phyloP scores from a whole-genome alignment of 2,113 vertebrate genomes.

The Calidris pygmaea region DNA sequence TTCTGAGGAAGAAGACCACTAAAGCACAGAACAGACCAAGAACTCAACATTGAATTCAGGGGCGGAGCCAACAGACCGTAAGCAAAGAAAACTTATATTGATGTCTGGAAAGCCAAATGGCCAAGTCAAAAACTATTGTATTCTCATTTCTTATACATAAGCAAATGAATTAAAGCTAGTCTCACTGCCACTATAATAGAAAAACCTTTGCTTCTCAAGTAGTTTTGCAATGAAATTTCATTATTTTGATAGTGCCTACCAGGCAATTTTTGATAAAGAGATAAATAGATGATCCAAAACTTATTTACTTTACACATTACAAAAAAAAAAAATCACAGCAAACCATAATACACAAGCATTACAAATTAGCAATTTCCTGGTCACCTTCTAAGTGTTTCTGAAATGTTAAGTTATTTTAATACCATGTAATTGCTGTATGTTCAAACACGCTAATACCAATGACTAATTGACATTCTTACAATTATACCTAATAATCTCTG shows the following conservation, averaged over 20 bases:
- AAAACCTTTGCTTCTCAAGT: too few relatives aligned
- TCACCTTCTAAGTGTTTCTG: neutral
- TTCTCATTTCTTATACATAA: too few relatives aligned
- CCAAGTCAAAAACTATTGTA: too few relatives aligned
- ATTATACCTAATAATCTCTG: neutral
- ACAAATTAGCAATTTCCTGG: neutral
- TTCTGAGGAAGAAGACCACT: neutral
- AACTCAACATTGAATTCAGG: neutral
- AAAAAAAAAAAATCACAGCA: neutral
- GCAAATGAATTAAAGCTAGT: too few relatives aligned
- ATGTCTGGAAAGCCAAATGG: too few relatives aligned
- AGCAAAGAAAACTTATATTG: neutral
- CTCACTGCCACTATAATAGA: too few relatives aligned
- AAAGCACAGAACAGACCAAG: neutral
- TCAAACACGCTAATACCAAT: neutral
- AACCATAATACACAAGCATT: neutral
- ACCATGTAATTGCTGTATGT: neutral
- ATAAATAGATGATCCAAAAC: neutral
- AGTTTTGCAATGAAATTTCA: too few relatives aligned
- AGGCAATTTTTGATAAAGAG: neutral
- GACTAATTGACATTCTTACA: neutral
- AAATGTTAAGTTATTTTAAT: neutral
- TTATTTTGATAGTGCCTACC: neutral
- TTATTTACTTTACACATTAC: neutral
- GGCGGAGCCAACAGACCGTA: fast-evolving